These are phyloP conservation scores for Fragum fragum DNA, from an alignment of 2,888 invertebrate genomes.

Conservation along the genomic window DNA sequence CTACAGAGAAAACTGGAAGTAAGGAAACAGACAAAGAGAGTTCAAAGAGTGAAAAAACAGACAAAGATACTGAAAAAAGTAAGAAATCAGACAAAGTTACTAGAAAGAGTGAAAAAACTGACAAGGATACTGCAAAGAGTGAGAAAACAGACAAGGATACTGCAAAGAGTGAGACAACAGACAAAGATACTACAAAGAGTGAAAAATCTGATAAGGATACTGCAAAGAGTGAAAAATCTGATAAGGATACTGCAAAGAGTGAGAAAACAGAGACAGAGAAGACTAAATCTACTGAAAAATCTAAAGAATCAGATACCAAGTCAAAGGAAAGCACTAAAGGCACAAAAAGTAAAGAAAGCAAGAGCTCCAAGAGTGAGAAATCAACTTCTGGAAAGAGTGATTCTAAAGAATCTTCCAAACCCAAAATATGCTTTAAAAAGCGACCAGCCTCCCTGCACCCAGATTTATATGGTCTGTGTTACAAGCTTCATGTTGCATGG, in stretches of 20 bases:
- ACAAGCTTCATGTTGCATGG: conserved; percentile 28
- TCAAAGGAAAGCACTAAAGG: not conserved
- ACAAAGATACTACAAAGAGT: not conserved
- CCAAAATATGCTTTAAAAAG: not conserved
- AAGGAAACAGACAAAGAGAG: not conserved
- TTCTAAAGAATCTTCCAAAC: not conserved
- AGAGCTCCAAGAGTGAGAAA: not conserved
- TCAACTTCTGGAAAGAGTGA: not conserved
- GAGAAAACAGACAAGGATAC: not conserved
- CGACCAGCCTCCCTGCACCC: conserved; percentile 30
- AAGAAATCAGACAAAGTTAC: not conserved
- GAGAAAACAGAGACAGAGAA: not conserved
- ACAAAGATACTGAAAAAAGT: conserved; percentile 10
- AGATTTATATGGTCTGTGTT: conserved; percentile 42
- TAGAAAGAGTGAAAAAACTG: not conserved
- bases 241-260: conserved; percentile 2
- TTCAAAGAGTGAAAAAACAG: not conserved
- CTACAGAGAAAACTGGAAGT: not conserved
- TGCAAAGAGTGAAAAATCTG: not conserved
- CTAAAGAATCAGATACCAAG: not conserved
- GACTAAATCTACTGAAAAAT: not conserved
- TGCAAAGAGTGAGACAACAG: not conserved
- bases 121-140: not conserved
- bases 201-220: not conserved
- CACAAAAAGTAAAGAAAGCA: not conserved